Evolutionary conservation across 2,888 invertebrate species (phyloP), one percentile per base, ranked within the genome.

Genomic region (Stenodera caucasica): DNA sequence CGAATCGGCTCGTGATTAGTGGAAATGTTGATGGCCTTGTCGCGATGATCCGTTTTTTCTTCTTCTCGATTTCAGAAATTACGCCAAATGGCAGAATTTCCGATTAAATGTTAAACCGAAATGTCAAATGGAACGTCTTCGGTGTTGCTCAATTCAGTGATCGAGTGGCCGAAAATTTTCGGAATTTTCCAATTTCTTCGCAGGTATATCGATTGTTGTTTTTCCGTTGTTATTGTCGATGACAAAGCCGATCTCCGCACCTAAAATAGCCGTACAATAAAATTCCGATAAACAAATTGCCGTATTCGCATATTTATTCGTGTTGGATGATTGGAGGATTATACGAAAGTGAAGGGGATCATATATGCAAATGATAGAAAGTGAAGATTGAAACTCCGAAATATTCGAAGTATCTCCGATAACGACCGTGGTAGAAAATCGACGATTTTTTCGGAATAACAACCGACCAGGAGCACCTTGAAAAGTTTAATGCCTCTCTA

Each of bases 361-460:
- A 65, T 60, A 56, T 69, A 72, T 72, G 72, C 69, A 71, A 72
- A 72, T 72, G 66, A 71, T 72, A 70, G 72, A 72, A 72, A 72
- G 72, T 69, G 58, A 68, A 69, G 65, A 69, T 68, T 66, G 23
- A 45, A 30, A 8, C 29, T 12, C 53, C 35, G 8, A 35, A 32
- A 50, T 29, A 50, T 29, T 30, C 15, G 18, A n/a, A 33, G n/a
- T 26, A 5, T 26, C 11, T 7, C 23, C 15, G n/a, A 29, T 18
- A 18, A 15, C 0, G n/a, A 18, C 4, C 30, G 18, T 26, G 2
- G 2, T 21, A 40, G n/a, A 30, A 29, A 21, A 49, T 26, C 15
- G 14, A 51, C 30, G 30, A 18, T 14, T 33, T 23, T 12, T 15
- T 49, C 49, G 15, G 15, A 50, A 21, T 53, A 29, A 50, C 29